phyloP scores from a whole-genome alignment of 2,113 vertebrate genomes.

The Hippocampus comes region DNA sequence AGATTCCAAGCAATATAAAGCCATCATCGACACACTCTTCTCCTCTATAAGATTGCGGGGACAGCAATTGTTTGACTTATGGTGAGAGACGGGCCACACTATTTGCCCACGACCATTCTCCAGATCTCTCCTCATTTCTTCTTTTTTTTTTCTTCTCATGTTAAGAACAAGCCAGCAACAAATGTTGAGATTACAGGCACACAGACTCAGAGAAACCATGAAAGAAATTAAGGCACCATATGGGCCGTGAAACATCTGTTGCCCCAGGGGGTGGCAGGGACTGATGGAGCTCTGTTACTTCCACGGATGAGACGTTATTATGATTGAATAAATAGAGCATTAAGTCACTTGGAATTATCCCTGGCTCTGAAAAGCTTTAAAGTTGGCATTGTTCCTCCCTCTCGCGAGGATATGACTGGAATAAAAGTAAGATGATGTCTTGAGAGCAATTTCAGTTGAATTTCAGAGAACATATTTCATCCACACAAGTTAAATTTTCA shows the following conservation, averaged over 20 bases:
- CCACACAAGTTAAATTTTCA: neutral
- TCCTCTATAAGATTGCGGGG: neutral
- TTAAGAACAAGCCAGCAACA: slow-evolving; percentile 40
- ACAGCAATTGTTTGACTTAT: neutral
- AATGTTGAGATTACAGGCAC: slow-evolving; percentile 36
- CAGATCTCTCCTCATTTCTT: neutral
- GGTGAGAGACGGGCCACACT: neutral
- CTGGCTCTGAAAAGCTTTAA: slow-evolving; percentile 47
- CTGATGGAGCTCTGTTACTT: slow-evolving; percentile 57
- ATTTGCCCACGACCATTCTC: neutral
- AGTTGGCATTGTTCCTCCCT: slow-evolving; percentile 43
- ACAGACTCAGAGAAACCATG: slow-evolving; percentile 22
- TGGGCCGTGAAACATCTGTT: slow-evolving; percentile 74
- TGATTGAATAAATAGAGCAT: slow-evolving; percentile 71
- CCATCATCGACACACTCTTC: neutral
- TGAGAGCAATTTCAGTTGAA: neutral
- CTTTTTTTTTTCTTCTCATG: slow-evolving; percentile 1
- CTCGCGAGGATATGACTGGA: slow-evolving; percentile 25
- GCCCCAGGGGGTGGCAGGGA: slow-evolving; percentile 65
- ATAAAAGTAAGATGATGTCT: slow-evolving; percentile 16
- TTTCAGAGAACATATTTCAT: neutral
- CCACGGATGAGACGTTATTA: slow-evolving; percentile 72
- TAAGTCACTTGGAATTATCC: slow-evolving; percentile 61
- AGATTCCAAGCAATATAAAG: neutral
- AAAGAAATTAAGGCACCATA: slow-evolving; percentile 67